phyloP scores from a whole-genome alignment of 53 echinoderm and acorn worm species.

The Astropecten irregularis region DNA sequence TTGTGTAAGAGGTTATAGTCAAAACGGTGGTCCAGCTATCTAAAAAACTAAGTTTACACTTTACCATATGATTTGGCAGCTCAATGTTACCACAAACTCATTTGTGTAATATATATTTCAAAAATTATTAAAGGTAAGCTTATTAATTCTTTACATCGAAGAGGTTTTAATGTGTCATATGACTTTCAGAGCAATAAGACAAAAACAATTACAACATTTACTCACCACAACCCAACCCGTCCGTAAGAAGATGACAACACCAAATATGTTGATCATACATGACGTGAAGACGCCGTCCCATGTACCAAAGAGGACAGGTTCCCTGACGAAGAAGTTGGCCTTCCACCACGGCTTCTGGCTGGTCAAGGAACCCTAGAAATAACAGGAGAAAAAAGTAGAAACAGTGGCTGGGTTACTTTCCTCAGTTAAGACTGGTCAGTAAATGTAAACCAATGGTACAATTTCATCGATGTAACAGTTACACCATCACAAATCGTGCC shows the following conservation, averaged over 20 bases:
- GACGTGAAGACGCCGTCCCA: constrained; percentile 99
- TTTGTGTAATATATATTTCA: too few species aligned
- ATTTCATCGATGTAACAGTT: background rate
- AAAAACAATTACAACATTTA: too few species aligned
- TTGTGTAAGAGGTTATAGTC: too few species aligned
- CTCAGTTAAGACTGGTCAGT: background rate
- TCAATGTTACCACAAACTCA: too few species aligned
- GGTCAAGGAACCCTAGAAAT: constrained; percentile 58
- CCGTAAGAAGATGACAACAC: constrained; percentile 95
- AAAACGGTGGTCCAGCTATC: too few species aligned
- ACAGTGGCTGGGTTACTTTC: background rate
- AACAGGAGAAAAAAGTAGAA: background rate
- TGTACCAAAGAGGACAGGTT: constrained; percentile 95
- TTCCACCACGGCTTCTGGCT: constrained; percentile 96
- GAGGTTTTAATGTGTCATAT: too few species aligned
- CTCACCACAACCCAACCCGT: constrained; percentile 99
- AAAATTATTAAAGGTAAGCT: too few species aligned
- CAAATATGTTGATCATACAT: constrained; percentile 99
- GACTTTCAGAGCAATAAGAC: too few species aligned
- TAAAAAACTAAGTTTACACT: too few species aligned
- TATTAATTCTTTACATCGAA: too few species aligned
- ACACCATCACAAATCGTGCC: background rate
- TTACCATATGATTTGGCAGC: too few species aligned
- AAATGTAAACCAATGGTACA: background rate
- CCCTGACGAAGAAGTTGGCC: constrained; percentile 96